Evolutionary conservation across 2,888 invertebrate species (phyloP).

Genomic region (Cryptus viduatorius): DNA sequence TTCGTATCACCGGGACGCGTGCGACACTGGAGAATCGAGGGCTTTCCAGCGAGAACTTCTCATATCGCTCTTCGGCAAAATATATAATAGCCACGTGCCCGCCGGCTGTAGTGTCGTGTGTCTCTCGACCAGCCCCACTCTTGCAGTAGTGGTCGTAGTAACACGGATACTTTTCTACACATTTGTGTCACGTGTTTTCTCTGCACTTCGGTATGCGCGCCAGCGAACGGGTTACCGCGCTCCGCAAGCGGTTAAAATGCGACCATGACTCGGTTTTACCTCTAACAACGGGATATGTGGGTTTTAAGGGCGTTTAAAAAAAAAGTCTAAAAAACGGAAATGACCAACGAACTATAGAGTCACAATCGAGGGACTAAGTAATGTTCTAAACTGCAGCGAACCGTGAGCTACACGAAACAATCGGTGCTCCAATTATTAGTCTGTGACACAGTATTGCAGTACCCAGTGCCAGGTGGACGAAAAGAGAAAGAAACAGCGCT

Average conservation of each 20-base stretch:
- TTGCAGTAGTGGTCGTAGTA: neutral
- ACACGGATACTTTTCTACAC: constrained; percentile 12
- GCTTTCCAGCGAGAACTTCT: neutral
- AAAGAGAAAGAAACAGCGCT: constrained; percentile 3
- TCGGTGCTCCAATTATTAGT: constrained; percentile 30
- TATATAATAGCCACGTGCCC: constrained; percentile 14
- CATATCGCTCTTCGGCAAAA: constrained; percentile 15
- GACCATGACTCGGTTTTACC: constrained; percentile 49
- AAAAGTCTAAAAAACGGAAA: neutral
- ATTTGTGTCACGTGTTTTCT: constrained; percentile 38
- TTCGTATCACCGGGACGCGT: constrained; percentile 26
- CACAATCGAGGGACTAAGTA: constrained; percentile 25
- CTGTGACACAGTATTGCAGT: constrained; percentile 9
- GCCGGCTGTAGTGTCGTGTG: constrained; percentile 16
- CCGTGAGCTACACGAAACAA: constrained; percentile 29
- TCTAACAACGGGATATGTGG: constrained; percentile 19
- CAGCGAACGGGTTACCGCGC: constrained; percentile 3
- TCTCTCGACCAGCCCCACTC: constrained; percentile 21
- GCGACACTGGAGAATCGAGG: constrained; percentile 34
- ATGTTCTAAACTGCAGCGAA: constrained; percentile 36
- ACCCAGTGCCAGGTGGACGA: neutral
- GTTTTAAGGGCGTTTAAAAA: constrained; percentile 33
- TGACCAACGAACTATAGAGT: neutral
- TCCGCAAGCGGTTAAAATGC: constrained; percentile 29
- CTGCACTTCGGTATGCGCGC: neutral